These are phyloP conservation scores for Hydropsyche tenuis DNA, from an alignment of 1,140 invertebrate species.

Conservation along the genomic window DNA sequence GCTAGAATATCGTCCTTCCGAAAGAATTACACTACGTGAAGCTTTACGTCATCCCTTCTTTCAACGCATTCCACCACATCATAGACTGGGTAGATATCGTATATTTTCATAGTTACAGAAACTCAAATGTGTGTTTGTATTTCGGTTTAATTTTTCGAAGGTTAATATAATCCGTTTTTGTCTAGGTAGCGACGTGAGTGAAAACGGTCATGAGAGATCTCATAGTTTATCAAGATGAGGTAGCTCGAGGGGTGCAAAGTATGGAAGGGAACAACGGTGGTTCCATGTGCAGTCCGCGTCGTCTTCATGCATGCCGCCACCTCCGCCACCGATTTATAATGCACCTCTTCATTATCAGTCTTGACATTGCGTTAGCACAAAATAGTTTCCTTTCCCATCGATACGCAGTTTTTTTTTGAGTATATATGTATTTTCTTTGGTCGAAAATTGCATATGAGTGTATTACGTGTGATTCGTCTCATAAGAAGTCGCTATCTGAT, in stretches of 20 bases:
- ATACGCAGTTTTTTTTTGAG: too few relatives aligned
- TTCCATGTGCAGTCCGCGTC: conserved; percentile 4
- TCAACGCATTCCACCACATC: conserved; percentile 77
- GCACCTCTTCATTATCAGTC: conserved; percentile 28
- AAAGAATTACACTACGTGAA: conserved; percentile 88
- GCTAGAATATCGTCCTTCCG: conserved; percentile 95
- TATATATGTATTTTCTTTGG: too few relatives aligned
- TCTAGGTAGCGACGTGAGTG: conserved; percentile 36
- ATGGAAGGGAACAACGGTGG: conserved; percentile 13
- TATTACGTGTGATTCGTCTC: too few relatives aligned
- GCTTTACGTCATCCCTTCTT: conserved; percentile 95
- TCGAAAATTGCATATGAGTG: too few relatives aligned
- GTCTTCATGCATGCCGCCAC: conserved; percentile 19
- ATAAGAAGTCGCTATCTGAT: too few relatives aligned
- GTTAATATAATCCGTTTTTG: conserved; percentile 15
- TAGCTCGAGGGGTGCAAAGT: conserved; percentile 23
- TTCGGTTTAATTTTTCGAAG: too few relatives aligned
- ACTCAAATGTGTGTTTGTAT: too few relatives aligned
- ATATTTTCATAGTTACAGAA: too few relatives aligned
- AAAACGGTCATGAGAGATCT: conserved; percentile 42
- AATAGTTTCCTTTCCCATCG: too few relatives aligned
- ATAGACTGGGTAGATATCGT: conserved; percentile 65
- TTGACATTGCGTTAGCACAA: not conserved
- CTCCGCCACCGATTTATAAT: not conserved
- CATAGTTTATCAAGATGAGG: conserved; percentile 48